Conservation (phyloP, 2,797 vertebrate genomes). For the Lophius americanus region DNA sequence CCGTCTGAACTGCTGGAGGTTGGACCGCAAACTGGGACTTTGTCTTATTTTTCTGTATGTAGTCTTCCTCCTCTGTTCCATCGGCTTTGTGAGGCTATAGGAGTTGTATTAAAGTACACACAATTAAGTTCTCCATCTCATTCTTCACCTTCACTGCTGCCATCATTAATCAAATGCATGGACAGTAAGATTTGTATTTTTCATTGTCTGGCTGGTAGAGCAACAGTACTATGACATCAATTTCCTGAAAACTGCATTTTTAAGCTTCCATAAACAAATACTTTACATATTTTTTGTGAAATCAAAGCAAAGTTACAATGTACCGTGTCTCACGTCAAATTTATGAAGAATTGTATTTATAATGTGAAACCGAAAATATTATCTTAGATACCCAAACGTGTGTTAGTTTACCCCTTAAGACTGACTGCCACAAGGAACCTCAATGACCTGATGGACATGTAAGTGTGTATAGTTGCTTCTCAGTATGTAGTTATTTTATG, state of each 20-base stretch:
- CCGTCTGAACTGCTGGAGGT: slow-evolving; percentile 83
- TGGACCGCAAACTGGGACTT: slow-evolving; percentile 83
- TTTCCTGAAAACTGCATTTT: slow-evolving; percentile 49
- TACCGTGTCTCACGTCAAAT: slow-evolving; percentile 50
- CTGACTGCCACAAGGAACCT: slow-evolving; percentile 62
- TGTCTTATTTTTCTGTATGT: slow-evolving; percentile 80
- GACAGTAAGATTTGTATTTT: slow-evolving; percentile 41
- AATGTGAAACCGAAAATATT: slow-evolving; percentile 43
- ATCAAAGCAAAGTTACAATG: slow-evolving; percentile 36
- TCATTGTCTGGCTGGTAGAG: slow-evolving; percentile 27
- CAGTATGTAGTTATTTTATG: slow-evolving; percentile 41
- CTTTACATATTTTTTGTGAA: slow-evolving; percentile 76
- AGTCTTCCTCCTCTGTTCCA: slow-evolving; percentile 83
- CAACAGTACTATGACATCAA: slow-evolving; percentile 35
- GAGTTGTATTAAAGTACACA: slow-evolving; percentile 10
- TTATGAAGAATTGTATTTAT: slow-evolving; percentile 57
- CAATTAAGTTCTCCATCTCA: slow-evolving; percentile 9
- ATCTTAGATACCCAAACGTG: slow-evolving; percentile 46
- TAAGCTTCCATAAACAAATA: slow-evolving; percentile 74
- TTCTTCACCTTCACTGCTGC: slow-evolving; percentile 46
- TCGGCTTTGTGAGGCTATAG: slow-evolving; percentile 81
- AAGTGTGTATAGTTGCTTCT: slow-evolving; percentile 38
- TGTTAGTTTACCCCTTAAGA: slow-evolving; percentile 46
- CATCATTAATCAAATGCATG: slow-evolving; percentile 38
- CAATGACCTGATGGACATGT: slow-evolving; percentile 40